A percentile compares a stretch with the other conserved stretches of the same genome.
These are phyloP conservation scores for Galendromus occidentalis DNA, from an alignment of 1,140 invertebrate species.

Conservation along the genomic window DNA sequence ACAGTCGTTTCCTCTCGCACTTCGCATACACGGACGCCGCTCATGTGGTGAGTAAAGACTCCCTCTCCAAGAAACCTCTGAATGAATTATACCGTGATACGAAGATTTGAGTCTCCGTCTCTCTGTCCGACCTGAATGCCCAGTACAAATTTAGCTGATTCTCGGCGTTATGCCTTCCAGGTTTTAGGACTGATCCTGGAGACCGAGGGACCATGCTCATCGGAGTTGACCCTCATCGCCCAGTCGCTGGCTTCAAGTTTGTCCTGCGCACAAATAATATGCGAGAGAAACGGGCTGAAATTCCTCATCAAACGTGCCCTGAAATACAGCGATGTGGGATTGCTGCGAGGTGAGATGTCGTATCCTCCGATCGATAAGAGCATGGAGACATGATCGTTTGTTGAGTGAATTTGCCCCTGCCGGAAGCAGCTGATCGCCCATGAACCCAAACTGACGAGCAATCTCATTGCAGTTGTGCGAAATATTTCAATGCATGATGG, in stretches of 20 bases:
- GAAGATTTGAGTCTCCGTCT: not conserved
- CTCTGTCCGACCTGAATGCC: no score
- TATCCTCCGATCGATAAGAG: not conserved
- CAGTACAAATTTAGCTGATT: no score
- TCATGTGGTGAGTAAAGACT: not conserved
- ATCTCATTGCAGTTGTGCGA: not conserved
- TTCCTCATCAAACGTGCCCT: not conserved
- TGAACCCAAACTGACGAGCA: not conserved
- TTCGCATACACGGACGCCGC: conserved; percentile 7
- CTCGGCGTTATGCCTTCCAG: not conserved
- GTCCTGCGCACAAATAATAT: not conserved
- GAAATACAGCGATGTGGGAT: not conserved
- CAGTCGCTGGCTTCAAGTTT: not conserved
- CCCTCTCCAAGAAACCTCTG: not conserved
- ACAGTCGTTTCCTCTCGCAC: not conserved
- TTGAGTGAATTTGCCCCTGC: no score
- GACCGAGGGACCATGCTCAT: not conserved
- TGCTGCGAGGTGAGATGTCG: not conserved
- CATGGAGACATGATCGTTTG: no score
- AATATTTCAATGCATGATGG: conserved; percentile 7
- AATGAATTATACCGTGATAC: not conserved
- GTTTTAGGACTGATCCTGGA: not conserved
- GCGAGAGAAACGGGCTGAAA: not conserved
- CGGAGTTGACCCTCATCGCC: not conserved
- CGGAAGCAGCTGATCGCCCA: no score